phyloP scores from a whole-genome alignment of 2,113 vertebrate species.

The Brienomyrus longianalis region DNA sequence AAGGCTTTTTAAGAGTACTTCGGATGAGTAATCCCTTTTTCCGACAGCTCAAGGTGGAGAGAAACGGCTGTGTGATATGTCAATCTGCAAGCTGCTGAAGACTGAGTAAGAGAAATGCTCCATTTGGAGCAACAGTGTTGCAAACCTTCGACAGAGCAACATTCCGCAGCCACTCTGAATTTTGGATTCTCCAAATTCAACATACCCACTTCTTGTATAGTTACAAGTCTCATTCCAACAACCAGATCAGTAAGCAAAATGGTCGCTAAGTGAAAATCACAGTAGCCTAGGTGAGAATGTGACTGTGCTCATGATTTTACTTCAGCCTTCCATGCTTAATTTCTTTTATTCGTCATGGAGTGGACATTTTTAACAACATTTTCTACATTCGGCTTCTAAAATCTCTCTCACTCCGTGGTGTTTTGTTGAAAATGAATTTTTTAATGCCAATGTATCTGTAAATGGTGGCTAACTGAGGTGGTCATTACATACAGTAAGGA shows the following conservation, averaged over 20 bases:
- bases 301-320: neutral
- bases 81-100: constrained; percentile 48
- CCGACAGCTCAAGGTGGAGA: constrained; percentile 53
- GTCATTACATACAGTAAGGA: neutral
- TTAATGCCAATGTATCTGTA: neutral
- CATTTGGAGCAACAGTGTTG: constrained; percentile 40
- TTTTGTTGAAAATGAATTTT: neutral
- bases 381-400: neutral
- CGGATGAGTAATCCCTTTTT: constrained; percentile 50
- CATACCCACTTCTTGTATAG: neutral
- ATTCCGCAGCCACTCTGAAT: neutral
- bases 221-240: neutral
- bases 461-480: neutral
- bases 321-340: neutral
- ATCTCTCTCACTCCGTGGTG: neutral
- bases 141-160: neutral
- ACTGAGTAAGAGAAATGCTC: constrained; percentile 47
- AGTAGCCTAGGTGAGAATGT: neutral
- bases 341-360: neutral
- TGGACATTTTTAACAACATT: neutral
- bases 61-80: constrained; percentile 40
- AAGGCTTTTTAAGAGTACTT: constrained; percentile 39
- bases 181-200: neutral
- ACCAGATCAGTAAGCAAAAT: neutral
- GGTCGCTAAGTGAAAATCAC: neutral